Conservation (phyloP, 2,888 invertebrate species). For the Sicus ferrugineus region DNA sequence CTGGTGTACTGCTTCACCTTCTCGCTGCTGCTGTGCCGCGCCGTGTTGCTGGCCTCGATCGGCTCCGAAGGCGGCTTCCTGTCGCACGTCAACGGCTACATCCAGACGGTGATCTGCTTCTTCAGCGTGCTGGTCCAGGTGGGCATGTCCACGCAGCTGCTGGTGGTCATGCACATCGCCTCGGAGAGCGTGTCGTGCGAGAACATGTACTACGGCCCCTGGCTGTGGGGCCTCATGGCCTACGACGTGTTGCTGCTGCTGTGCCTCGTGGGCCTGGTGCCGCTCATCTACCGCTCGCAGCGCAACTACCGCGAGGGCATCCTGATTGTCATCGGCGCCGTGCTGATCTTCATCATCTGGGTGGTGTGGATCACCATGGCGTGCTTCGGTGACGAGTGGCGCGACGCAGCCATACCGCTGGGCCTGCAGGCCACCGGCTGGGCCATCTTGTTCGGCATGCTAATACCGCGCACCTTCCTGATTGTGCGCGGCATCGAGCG, state of each 20-base stretch:
- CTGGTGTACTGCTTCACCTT: conserved; percentile 71
- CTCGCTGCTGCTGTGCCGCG: conserved; percentile 71
- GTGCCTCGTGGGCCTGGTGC: conserved; percentile 68
- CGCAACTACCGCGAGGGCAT: conserved; percentile 75
- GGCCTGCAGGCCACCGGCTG: conserved; percentile 72
- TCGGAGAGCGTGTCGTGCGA: conserved; percentile 66
- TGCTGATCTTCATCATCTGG: conserved; percentile 70
- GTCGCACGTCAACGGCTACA: conserved; percentile 75
- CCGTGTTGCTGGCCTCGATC: conserved; percentile 73
- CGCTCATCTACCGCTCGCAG: conserved; percentile 71
- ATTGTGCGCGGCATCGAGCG: conserved; percentile 72
- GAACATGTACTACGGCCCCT: conserved; percentile 65
- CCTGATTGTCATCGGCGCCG: conserved; percentile 67
- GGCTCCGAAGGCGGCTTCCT: conserved; percentile 73
- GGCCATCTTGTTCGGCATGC: conserved; percentile 70
- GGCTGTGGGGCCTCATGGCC: conserved; percentile 67
- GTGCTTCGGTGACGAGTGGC: conserved; percentile 67
- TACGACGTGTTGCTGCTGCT: conserved; percentile 72
- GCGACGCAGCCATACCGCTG: conserved; percentile 70
- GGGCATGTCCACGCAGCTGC: conserved; percentile 66
- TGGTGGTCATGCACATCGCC: conserved; percentile 64
- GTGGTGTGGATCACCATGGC: conserved; percentile 69
- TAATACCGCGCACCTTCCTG: conserved; percentile 74
- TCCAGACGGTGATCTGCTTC: conserved; percentile 71
- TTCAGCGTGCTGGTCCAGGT: conserved; percentile 72